These are phyloP conservation scores for Riparia riparia DNA, from an alignment of 2,113 vertebrate species.

Conservation along the genomic window DNA sequence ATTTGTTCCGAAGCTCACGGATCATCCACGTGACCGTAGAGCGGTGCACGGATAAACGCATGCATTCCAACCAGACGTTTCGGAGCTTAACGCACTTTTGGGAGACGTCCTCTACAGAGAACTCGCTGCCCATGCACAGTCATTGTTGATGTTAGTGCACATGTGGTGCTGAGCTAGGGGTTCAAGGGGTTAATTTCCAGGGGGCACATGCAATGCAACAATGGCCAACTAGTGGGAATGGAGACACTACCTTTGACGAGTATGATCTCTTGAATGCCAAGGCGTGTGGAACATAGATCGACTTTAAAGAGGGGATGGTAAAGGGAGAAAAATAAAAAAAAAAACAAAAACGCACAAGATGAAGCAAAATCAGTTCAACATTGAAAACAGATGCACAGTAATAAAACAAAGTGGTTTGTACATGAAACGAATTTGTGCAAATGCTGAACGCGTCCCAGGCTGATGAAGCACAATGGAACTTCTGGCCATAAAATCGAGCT, in stretches of 20 bases:
- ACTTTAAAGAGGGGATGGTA: constrained; percentile 86
- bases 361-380: constrained; percentile 84
- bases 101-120: neutral
- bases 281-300: constrained; percentile 94
- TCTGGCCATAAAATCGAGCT: neutral
- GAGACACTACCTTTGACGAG: constrained; percentile 94
- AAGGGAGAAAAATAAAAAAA: constrained; percentile 72
- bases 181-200: constrained; percentile 53
- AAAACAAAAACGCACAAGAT: constrained; percentile 80
- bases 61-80: constrained; percentile 37
- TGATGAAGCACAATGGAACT: constrained; percentile 22
- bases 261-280: constrained; percentile 97
- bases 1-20: neutral
- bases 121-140: constrained; percentile 19
- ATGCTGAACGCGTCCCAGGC: constrained; percentile 7
- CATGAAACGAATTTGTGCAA: constrained; percentile 3
- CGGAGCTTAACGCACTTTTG: neutral
- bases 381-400: constrained; percentile 75
- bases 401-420: constrained; percentile 41
- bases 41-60: neutral
- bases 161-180: constrained; percentile 11
- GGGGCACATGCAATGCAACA: constrained; percentile 79
- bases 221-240: constrained; percentile 71
- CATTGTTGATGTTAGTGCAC: constrained; percentile 71
- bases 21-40: neutral